Conservation (phyloP, 2,797 vertebrate species). For the Acomys russatus region DNA sequence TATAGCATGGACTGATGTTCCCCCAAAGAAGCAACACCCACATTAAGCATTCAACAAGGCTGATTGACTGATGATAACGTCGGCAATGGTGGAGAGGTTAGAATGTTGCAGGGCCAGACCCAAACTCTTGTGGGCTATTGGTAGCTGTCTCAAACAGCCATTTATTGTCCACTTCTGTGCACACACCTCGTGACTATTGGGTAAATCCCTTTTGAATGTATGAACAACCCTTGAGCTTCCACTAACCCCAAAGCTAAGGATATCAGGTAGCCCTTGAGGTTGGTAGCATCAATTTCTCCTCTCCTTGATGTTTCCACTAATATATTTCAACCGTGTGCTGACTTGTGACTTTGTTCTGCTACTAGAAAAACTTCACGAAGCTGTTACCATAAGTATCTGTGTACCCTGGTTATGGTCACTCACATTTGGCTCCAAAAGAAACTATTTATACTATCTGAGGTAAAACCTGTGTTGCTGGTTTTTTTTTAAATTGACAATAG, state of each 20-base stretch:
- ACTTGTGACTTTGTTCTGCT: background rate
- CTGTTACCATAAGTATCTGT: background rate
- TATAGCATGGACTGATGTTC: background rate
- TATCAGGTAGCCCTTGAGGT: background rate
- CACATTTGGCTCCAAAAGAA: background rate
- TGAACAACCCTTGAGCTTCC: background rate
- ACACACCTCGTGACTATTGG: background rate
- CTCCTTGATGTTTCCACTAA: background rate
- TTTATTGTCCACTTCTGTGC: background rate
- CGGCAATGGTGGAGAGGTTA: background rate
- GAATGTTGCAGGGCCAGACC: background rate
- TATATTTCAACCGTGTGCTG: background rate
- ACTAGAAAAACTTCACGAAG: background rate
- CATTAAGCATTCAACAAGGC: too few species aligned
- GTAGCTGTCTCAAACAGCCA: too few species aligned
- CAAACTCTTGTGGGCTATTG: background rate
- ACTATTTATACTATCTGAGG: background rate
- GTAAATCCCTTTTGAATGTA: background rate
- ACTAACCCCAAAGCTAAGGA: background rate
- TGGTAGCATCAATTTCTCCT: background rate
- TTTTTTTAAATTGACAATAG: background rate
- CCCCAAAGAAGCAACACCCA: too few species aligned
- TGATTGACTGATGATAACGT: background rate
- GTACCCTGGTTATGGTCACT: too few species aligned
- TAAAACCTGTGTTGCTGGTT: background rate